Conservation (phyloP, 2,888 invertebrate genomes). For the Nemapogon koenigi region DNA sequence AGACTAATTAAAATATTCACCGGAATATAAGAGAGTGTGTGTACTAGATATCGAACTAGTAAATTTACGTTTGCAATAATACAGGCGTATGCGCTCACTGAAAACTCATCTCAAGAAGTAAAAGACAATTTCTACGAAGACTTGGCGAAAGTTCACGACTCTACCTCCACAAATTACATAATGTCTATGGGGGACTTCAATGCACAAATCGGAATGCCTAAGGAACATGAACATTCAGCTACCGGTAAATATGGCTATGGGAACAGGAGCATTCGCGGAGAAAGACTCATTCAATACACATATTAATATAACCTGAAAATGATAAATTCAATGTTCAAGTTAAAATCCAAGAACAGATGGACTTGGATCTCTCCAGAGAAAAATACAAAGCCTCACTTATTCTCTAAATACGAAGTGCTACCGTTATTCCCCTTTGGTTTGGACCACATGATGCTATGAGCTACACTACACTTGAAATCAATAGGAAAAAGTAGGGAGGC, state of each 20-base stretch:
- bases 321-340: conserved; percentile 8
- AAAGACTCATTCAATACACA: conserved; percentile 10
- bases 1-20: conserved; percentile 3
- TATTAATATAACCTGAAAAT: conserved; percentile 7
- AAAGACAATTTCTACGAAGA: conserved; percentile 1
- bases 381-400: neutral
- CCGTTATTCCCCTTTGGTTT: neutral
- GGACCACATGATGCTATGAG: neutral
- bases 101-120: neutral
- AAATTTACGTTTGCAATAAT: neutral
- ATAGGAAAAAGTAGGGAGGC: neutral
- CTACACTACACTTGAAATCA: neutral
- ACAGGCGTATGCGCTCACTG: conserved; percentile 1
- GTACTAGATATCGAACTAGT: conserved; percentile 1
- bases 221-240: conserved; percentile 3
- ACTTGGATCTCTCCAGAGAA: conserved; percentile 21
- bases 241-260: conserved; percentile 9
- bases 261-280: conserved; percentile 5
- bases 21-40: conserved; percentile 5
- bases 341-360: conserved; percentile 1
- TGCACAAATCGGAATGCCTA: conserved; percentile 9
- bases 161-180: neutral
- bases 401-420: neutral
- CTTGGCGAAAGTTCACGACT: too few species aligned
- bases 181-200: too few species aligned